phyloP scores from a whole-genome alignment of 2,888 invertebrate species.

The Cephus rjabovi region DNA sequence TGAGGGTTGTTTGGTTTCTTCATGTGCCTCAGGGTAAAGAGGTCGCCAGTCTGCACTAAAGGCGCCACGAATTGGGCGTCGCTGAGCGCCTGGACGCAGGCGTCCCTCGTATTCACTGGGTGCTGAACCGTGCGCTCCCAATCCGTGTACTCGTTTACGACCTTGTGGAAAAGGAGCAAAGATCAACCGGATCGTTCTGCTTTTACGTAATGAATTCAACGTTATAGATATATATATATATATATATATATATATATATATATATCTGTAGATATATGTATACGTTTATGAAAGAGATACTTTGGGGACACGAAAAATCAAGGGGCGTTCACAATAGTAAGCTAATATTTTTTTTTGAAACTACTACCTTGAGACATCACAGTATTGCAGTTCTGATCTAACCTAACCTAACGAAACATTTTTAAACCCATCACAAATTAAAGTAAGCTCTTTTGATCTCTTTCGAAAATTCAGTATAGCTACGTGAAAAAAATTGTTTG shows the following conservation, averaged over 20 bases:
- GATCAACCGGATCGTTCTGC: neutral
- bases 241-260: too few species aligned
- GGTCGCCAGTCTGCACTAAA: conserved; percentile 85
- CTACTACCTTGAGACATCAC: too few species aligned
- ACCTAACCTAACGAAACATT: too few species aligned
- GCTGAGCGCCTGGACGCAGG: conserved; percentile 90
- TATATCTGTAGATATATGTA: too few species aligned
- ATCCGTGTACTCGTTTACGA: conserved; percentile 96
- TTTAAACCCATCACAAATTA: too few species aligned
- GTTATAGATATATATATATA: neutral
- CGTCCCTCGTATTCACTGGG: conserved; percentile 88
- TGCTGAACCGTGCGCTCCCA: conserved; percentile 94
- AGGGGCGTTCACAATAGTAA: too few species aligned
- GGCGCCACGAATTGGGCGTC: conserved; percentile 96
- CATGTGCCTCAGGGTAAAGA: conserved; percentile 71
- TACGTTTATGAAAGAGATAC: too few species aligned
- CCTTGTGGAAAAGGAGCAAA: conserved; percentile 30
- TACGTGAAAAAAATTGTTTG: neutral
- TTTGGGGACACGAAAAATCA: too few species aligned
- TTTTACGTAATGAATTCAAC: neutral
- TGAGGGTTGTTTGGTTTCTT: conserved; percentile 71
- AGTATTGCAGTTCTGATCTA: too few species aligned
- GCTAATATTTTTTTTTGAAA: too few species aligned
- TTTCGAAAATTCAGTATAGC: neutral
- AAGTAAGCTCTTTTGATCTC: neutral